Evolutionary conservation across 2,797 vertebrate genomes (phyloP).

Genomic region (Micrastur ruficollis): DNA sequence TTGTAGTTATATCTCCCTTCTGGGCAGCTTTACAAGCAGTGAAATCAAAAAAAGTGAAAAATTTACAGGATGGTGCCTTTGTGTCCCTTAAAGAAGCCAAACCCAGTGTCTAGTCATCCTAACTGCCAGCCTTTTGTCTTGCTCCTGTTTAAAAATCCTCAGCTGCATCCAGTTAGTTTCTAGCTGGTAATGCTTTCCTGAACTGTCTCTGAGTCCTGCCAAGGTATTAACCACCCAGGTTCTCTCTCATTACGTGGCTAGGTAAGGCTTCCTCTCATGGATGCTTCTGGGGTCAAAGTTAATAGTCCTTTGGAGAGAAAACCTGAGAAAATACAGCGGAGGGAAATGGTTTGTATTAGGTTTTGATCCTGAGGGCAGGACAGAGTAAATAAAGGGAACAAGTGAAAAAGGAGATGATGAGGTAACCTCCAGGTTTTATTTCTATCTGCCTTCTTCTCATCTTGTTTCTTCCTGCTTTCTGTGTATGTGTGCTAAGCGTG

Average conservation of each 20-base stretch:
- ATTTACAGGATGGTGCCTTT: slow-evolving; percentile 17
- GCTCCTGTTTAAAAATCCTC: background rate
- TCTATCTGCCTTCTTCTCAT: background rate
- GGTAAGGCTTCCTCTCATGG: background rate
- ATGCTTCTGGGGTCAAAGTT: background rate
- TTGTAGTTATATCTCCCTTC: slow-evolving; percentile 10
- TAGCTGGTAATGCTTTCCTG: background rate
- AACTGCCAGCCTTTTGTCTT: background rate
- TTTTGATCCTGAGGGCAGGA: background rate
- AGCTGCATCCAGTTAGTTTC: background rate
- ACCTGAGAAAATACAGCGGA: background rate
- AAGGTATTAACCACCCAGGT: background rate
- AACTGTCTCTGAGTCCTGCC: background rate
- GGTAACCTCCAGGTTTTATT: background rate
- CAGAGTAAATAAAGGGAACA: background rate
- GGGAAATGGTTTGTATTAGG: background rate
- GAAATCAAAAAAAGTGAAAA: background rate
- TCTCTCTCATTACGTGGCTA: background rate
- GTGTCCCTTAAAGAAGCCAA: slow-evolving; percentile 35
- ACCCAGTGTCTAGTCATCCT: background rate
- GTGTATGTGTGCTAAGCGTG: background rate
- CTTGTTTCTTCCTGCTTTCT: background rate
- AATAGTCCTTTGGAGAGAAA: background rate
- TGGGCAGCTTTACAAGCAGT: slow-evolving; percentile 41
- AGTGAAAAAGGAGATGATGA: background rate